A percentile compares a stretch with the other conserved stretches of the same genome.
Conservation (phyloP, 2,797 vertebrate genomes). For the Phylloscopus collybita region DNA sequence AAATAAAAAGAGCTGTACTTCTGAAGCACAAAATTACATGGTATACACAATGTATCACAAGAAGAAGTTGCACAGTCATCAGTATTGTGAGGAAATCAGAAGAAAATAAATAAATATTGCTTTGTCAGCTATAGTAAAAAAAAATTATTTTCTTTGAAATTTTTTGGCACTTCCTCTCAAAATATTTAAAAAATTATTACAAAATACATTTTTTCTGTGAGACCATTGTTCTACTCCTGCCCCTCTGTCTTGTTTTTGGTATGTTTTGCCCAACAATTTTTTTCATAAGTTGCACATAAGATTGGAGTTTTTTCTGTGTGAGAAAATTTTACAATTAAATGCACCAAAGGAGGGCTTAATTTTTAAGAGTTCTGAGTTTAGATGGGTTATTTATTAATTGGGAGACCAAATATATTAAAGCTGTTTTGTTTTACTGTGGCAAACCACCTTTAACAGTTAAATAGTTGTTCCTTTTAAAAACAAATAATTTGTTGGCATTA, state of each 20-base stretch:
- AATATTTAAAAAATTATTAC: background rate
- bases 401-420: background rate
- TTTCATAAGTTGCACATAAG: background rate
- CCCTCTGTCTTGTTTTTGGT: background rate
- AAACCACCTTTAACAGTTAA: background rate
- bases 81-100: background rate
- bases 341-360: background rate
- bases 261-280: background rate
- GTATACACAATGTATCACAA: accelerated
- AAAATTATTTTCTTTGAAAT: accelerated
- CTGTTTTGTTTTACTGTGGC: background rate
- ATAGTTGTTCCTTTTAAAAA: background rate
- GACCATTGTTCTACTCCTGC: accelerated
- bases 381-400: background rate
- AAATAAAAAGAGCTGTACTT: background rate
- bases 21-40: background rate
- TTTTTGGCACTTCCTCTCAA: background rate
- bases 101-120: background rate
- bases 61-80: background rate
- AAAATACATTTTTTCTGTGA: background rate
- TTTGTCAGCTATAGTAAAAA: background rate
- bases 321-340: background rate
- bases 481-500: background rate
- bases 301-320: background rate
- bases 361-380: background rate